Evolutionary conservation across 2,113 vertebrate genomes (phyloP), one percentile per base, ranked within the genome.

Genomic region (Balaenoptera acutorostrata): DNA sequence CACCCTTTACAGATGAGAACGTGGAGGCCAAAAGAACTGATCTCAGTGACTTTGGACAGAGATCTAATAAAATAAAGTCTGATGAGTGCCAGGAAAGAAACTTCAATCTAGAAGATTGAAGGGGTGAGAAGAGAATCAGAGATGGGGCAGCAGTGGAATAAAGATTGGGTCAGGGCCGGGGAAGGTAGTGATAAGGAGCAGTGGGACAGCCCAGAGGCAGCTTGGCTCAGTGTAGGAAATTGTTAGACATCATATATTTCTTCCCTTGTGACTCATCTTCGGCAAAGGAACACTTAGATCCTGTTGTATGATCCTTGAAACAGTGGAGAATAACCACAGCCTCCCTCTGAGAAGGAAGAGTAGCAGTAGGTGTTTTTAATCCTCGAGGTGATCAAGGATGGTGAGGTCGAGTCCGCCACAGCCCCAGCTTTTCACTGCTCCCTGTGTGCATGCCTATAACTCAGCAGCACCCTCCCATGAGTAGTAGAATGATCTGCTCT

Each of bases 391-490:
- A 44, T 46, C 23, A 14, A 18, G 59, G 11, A 23, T 17, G 17
- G 33, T n/a, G 27, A 11, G 15, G 3, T 0, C 5, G 17, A 29
- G 29, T 8, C 33, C 23, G 0, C 33, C 39, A 7, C 0, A 1
- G 44, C 33, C 44, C 25, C 52, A 17, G 61, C 59, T 46, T 23
- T 52, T 29, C 69, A 2, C 5, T 9, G 8, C 3, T 52, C 23
- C 29, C 41, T 27, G 27, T 23, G 4, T 8, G 23, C n/a, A 9
- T 18, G 81, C 8, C 31, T 15, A 1, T 31, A 20, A 31, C 49
- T 69, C 20, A 1, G 18, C 6, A 11, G 59, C 33, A 12, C 23
- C 59, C 27, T 68, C 41, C 59, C 41, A 1, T 0, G 41, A 49
- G 46, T 12, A 20, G 36, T 9, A 12, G 36, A 49, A 39, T 15